These are phyloP conservation scores for Pyralis farinalis DNA, from an alignment of 2,888 invertebrate genomes.

Conservation along the genomic window DNA sequence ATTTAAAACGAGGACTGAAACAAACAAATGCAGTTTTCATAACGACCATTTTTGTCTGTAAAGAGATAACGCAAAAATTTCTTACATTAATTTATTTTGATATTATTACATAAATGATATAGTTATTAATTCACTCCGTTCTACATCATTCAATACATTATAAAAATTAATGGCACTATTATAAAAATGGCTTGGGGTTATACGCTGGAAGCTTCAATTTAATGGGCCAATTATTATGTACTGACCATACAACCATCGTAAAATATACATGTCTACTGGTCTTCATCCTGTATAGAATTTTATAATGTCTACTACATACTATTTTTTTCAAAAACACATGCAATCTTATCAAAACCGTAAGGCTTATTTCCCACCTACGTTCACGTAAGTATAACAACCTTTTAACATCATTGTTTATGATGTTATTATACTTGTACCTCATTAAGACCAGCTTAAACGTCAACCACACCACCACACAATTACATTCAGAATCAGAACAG, in stretches of 20 bases:
- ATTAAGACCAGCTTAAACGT: no score
- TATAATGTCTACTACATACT: no score
- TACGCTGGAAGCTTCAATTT: conserved; percentile 14
- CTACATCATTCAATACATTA: not conserved
- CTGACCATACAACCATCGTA: not conserved
- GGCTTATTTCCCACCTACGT: no score
- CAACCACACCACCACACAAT: no score
- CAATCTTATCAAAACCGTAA: no score
- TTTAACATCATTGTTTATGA: no score
- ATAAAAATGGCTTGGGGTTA: conserved; percentile 30
- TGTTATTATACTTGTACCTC: no score
- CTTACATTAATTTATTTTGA: no score
- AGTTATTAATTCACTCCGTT: not conserved
- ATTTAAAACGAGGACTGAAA: not conserved
- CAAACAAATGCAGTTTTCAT: conserved; percentile 5
- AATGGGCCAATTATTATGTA: conserved; percentile 7
- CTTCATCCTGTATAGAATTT: no score
- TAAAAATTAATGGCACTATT: conserved; percentile 38
- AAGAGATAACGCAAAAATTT: not conserved
- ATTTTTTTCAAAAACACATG: no score
- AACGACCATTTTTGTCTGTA: not conserved
- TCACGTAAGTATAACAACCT: no score
- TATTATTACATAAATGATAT: not conserved
- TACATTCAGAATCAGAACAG: not conserved
- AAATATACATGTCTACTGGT: no score